Conservation (phyloP, 1,140 invertebrate genomes). For the Chlorops oryzae region DNA sequence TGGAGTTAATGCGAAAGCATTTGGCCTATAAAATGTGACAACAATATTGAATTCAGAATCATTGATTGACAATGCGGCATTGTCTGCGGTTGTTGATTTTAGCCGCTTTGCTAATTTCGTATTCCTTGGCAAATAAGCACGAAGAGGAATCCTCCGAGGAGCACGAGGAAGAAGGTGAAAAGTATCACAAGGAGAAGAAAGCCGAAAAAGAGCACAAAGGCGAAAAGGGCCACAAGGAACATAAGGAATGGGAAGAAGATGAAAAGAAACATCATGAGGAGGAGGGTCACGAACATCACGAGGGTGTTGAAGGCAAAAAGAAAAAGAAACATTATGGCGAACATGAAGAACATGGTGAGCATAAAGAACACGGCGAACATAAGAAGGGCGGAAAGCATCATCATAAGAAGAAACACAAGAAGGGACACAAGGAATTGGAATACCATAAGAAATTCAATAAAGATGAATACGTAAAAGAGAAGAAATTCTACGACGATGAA, state of each 20-base stretch:
- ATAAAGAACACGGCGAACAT: conserved; percentile 55
- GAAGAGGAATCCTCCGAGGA: conserved; percentile 33
- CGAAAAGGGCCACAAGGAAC: conserved; percentile 56
- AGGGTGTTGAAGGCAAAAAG: conserved; percentile 56
- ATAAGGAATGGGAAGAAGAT: conserved; percentile 41
- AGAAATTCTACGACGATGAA: conserved; percentile 72
- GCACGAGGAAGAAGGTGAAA: conserved; percentile 48
- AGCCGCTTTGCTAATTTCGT: neutral
- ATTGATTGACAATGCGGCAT: no score
- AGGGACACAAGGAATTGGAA: conserved; percentile 63
- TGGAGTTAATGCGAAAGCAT: no score
- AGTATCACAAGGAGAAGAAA: conserved; percentile 49
- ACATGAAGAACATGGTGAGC: conserved; percentile 54
- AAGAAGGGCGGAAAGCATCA: conserved; percentile 65
- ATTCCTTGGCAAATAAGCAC: conserved; percentile 29
- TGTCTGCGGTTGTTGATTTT: no score
- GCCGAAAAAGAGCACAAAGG: conserved; percentile 53
- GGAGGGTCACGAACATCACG: conserved; percentile 55
- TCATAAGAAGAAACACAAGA: conserved; percentile 61
- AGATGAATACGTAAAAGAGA: conserved; percentile 71
- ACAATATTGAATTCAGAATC: no score
- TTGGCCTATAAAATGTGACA: no score
- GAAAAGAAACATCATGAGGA: conserved; percentile 63
- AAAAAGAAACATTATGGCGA: conserved; percentile 61
- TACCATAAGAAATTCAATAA: conserved; percentile 77